These are phyloP conservation scores for Canis aureus DNA, from an alignment of 2,113 vertebrate species.

Conservation along the genomic window DNA sequence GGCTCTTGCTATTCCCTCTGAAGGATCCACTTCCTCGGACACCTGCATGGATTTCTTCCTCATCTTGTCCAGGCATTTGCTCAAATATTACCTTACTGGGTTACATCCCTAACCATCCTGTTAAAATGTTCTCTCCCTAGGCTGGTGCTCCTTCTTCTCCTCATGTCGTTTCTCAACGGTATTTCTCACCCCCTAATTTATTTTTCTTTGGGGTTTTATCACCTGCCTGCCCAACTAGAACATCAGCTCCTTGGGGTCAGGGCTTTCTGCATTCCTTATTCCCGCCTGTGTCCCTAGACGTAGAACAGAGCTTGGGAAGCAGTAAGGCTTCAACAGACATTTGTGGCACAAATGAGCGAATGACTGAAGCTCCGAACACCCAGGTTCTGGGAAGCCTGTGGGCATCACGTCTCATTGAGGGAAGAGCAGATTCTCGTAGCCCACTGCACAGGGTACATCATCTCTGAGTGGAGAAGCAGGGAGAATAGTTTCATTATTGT, in stretches of 20 bases:
- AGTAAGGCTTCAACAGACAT: rapidly evolving
- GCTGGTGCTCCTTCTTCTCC: neutral
- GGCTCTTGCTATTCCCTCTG: neutral
- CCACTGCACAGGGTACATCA: rapidly evolving
- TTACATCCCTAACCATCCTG: neutral
- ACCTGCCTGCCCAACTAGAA: neutral
- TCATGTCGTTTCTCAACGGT: neutral
- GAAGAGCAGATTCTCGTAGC: neutral
- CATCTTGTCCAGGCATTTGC: neutral
- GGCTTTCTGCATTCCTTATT: neutral
- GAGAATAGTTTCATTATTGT: rapidly evolving
- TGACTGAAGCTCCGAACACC: rapidly evolving
- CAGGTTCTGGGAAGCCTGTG: rapidly evolving
- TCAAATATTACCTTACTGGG: neutral
- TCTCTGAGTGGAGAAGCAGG: neutral
- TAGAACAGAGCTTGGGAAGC: neutral
- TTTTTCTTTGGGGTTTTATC: neutral
- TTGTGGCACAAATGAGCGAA: rapidly evolving
- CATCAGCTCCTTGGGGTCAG: neutral
- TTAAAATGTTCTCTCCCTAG: neutral
- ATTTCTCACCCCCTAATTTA: neutral
- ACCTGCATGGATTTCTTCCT: neutral
- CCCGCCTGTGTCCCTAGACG: neutral
- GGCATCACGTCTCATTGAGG: rapidly evolving
- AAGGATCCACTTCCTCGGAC: neutral